These are phyloP conservation scores for Balanococcus diminutus DNA, from an alignment of 2,888 invertebrate genomes.

Conservation along the genomic window DNA sequence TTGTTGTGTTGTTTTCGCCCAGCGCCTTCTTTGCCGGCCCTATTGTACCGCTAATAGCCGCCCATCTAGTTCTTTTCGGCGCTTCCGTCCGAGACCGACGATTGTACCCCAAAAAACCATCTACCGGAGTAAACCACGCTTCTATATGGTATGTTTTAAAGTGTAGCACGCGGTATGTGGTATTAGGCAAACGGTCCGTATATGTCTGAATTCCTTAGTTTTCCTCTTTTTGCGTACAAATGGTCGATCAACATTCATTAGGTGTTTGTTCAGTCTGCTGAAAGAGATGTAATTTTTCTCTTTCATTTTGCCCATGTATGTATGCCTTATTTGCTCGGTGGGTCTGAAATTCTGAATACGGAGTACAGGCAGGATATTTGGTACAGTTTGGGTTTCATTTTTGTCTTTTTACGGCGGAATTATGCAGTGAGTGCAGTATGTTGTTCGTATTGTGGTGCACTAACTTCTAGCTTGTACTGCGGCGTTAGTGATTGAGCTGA, in stretches of 20 bases:
- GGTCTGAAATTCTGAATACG: too few species aligned
- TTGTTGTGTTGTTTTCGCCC: not conserved
- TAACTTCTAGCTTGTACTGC: too few species aligned
- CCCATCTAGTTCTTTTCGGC: not conserved
- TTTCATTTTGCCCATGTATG: not conserved
- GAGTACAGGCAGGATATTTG: too few species aligned
- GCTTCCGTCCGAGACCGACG: not conserved
- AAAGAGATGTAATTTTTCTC: constrained; percentile 51
- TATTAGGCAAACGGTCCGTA: not conserved
- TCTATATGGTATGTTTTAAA: not conserved
- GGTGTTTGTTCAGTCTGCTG: constrained; percentile 44
- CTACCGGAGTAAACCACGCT: not conserved
- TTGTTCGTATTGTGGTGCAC: too few species aligned
- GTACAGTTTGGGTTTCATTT: too few species aligned
- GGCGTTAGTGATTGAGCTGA: too few species aligned
- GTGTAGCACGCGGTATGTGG: not conserved
- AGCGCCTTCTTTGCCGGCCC: not conserved
- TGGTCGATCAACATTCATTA: constrained; percentile 54
- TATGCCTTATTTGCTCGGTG: too few species aligned
- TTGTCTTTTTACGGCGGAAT: too few species aligned
- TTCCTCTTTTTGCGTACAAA: constrained; percentile 39
- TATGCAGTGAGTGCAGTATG: too few species aligned
- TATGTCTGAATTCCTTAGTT: not conserved
- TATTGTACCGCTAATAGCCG: not conserved
- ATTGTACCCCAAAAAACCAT: not conserved